Percentiles rank a stretch among this genome's conserved stretches.
phyloP scores from a whole-genome alignment of 2,797 vertebrate genomes.

The Parauchenoglanis punctatus region DNA sequence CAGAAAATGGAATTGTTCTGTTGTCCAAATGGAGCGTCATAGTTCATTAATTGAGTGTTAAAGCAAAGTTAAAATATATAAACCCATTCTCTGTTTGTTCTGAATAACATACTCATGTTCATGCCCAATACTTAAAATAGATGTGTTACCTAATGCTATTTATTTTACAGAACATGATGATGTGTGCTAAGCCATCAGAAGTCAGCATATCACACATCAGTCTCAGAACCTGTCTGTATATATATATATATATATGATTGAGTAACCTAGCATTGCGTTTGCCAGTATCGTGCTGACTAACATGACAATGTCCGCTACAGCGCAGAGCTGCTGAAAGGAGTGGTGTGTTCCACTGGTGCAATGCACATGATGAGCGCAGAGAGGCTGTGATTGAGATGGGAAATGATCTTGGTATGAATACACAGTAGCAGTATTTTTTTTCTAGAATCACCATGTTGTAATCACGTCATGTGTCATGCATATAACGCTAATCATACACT shows the following conservation, averaged over 20 bases:
- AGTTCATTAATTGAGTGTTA: too few species aligned
- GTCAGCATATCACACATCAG: neutral
- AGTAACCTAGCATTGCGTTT: neutral
- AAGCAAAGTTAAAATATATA: too few species aligned
- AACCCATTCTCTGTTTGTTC: too few species aligned
- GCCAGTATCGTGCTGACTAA: neutral
- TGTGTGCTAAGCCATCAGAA: neutral
- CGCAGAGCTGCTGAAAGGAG: too few species aligned
- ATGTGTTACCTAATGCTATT: too few species aligned
- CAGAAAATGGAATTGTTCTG: too few species aligned
- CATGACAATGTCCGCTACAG: neutral
- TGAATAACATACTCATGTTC: too few species aligned
- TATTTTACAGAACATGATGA: too few species aligned
- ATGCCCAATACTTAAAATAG: too few species aligned
- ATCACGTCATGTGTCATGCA: neutral
- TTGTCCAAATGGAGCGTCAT: too few species aligned
- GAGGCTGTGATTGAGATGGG: neutral
- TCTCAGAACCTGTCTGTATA: neutral
- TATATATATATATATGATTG: too few species aligned
- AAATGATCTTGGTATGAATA: constrained; percentile 7
- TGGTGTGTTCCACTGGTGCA: neutral
- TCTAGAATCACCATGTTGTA: neutral
- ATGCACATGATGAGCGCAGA: neutral
- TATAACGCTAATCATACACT: neutral
- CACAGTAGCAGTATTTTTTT: neutral